Base-by-base conservation (phyloP, 2,797 vertebrate genomes). In the Basileuterus tristriatus region DNA sequence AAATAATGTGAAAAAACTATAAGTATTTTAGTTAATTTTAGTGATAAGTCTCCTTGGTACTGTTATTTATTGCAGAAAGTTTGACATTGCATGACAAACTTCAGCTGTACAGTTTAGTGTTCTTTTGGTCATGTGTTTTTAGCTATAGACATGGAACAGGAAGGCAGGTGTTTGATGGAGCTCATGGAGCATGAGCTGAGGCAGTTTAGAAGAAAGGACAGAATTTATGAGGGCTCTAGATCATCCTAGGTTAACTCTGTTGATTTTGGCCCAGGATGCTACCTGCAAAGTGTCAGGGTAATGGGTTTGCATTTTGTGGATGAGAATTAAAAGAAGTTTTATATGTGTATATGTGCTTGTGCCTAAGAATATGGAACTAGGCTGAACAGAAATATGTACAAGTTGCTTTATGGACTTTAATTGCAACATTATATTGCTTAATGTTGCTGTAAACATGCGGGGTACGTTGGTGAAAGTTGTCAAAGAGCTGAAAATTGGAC, bases 261-360 rank as follows among this genome's bases (percentile, higher is more conserved):
- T 92, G 95, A 93, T 96, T 95, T 91, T 90, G 69, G 62, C 72
- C 71, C 69, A 36, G 70, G 62, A 41, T 86, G 55, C 23, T 44
- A 43, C 84, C 65, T 88, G 62, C 30, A 46, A 65, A 88, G 47
- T 72, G 77, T 88, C 52, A 75, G 65, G 30, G 34, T 84, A 87
- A 89, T 93, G 65, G 76, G 43, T 89, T 77, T 89, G 46, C 67
- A 19, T 67, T 80, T 89, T 37, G 50, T 44, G 39, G 70, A 56
- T 83, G 74, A 83, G 87, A 87, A 63, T 83, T 65, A 37, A 52
- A 72, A 79, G 69, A 83, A 34, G 43, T 53, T 87, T 87, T 78
- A 4, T 68, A 27, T 81, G 46, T 71, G 9, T 68, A 6, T 55
- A 27, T 69, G 15, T 65, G 29, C 65, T 83, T 71, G 46, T 81